Evolutionary conservation across 2,113 vertebrate genomes (phyloP).

Genomic region (Platichthys stellatus): DNA sequence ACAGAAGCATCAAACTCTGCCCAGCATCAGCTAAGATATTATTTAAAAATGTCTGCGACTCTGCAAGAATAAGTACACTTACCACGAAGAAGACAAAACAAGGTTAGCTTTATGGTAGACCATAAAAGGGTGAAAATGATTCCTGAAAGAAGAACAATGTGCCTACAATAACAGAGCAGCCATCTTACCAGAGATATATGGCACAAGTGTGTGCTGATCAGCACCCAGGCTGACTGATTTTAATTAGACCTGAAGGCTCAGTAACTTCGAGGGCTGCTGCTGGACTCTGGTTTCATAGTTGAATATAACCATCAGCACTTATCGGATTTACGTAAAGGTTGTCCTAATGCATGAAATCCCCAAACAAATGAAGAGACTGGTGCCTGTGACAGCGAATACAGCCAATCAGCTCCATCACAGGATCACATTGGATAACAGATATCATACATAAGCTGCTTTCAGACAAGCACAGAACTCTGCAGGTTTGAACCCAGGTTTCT

Average conservation of each 20-base stretch:
- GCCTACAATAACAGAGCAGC: slow-evolving; percentile 64
- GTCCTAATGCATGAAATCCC: slow-evolving; percentile 57
- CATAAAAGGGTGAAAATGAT: slow-evolving; percentile 58
- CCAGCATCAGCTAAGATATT: slow-evolving; percentile 11
- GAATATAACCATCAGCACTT: slow-evolving; percentile 69
- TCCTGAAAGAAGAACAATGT: slow-evolving; percentile 63
- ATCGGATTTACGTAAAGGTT: slow-evolving; percentile 68
- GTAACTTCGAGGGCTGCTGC: slow-evolving; percentile 58
- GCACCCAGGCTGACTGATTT: slow-evolving; percentile 55
- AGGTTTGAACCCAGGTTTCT: too few relatives aligned
- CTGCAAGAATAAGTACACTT: slow-evolving; percentile 12
- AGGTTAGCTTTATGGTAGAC: slow-evolving; percentile 44
- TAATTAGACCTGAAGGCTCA: slow-evolving; percentile 68
- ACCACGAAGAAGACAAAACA: slow-evolving; percentile 38
- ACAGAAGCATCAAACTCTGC: slow-evolving; percentile 16
- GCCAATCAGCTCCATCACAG: neutral
- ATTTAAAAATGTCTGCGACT: slow-evolving; percentile 5
- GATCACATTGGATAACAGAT: neutral
- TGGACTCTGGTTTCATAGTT: slow-evolving; percentile 68
- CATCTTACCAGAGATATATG: slow-evolving; percentile 61
- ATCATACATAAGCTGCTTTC: neutral
- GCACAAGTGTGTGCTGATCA: slow-evolving; percentile 55
- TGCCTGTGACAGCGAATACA: slow-evolving; percentile 32
- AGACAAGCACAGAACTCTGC: too few relatives aligned
- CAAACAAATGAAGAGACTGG: slow-evolving; percentile 52